Base-by-base conservation (phyloP, 2,797 vertebrate genomes). In the Benthosema pterotum region DNA sequence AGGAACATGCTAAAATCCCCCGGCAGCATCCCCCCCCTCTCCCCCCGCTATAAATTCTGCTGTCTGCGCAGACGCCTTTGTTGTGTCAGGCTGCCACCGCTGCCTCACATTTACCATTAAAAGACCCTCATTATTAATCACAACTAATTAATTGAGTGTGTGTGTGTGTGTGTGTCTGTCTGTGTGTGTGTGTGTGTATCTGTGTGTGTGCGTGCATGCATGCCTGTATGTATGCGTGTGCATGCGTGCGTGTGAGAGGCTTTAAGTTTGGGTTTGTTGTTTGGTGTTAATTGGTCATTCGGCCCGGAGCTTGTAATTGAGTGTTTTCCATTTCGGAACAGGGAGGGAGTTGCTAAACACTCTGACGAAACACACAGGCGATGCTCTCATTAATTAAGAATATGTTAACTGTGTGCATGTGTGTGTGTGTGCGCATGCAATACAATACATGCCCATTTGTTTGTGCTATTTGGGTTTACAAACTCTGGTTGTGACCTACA, bases 1-100 rank as follows among this genome's bases (percentile, higher is more conserved):
- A 94, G 94, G 93, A 97, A 96, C 94, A 95, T 94, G 96, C 94
- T 97, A 95, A 96, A 98, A 95, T 96, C 94, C 94, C 94, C 81
- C 87, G 93, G 94, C 89, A 80, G 92, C 94, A 5, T 95, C 95
- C 94, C 95, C 93, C 93, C 94, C n/a, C n/a, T n/a, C n/a, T n/a
- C n/a, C n/a, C n/a, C n/a, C n/a, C n/a, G n/a, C n/a, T n/a, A 94
- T 95, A 95, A 95, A 96, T 96, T 95, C 94, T 95, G 93, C 93
- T 89, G 89, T 88, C 83, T 71, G 79, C 88, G 93, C 93, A 87
- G 90, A 90, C 88, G 91, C 89, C 95, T 95, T 94, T 95, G 90
- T 96, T 94, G 93, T 94, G 94, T 94, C 92, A 88, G 65, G 76
- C 89, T 90, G 93, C 89, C 91, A 82, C 92, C 78, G 89, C 86